These are phyloP conservation scores for Orientallactaga sibirica DNA, from an alignment of 2,797 vertebrate species.

Conservation along the genomic window DNA sequence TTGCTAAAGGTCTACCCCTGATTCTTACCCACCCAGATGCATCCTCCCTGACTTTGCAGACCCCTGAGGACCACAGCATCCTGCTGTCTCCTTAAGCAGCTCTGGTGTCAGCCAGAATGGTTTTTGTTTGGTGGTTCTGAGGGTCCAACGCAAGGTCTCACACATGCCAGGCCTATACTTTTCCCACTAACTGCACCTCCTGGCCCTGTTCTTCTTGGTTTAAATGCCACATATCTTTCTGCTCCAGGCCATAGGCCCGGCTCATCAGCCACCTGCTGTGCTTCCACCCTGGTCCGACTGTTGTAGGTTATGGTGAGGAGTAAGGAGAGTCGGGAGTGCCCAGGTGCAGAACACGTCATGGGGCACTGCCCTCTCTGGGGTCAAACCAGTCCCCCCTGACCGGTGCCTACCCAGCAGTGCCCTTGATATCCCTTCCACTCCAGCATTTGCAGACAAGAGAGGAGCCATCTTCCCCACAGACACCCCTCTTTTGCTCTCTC, in stretches of 20 bases:
- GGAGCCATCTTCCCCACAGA: not conserved
- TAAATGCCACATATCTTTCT: conserved; percentile 3
- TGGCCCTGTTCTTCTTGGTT: not conserved
- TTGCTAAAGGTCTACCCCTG: not conserved
- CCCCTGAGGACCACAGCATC: not conserved
- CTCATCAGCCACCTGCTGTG: not conserved
- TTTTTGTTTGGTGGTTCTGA: not conserved
- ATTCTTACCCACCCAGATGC: not conserved
- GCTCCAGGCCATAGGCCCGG: not conserved
- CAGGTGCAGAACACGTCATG: not conserved
- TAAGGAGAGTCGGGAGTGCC: not conserved
- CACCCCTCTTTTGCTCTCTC: not conserved
- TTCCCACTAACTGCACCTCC: not conserved
- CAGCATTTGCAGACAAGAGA: not conserved
- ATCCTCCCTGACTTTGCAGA: not conserved
- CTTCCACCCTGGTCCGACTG: not conserved
- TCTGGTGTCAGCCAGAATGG: conserved; percentile 43
- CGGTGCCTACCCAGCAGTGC: not conserved
- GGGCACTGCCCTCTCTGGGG: not conserved
- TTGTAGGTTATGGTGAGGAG: not conserved
- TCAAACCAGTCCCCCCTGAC: not conserved
- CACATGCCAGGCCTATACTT: too few relatives aligned
- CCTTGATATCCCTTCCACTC: not conserved
- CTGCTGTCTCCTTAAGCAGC: not conserved
- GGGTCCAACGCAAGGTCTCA: not conserved